phyloP scores from a whole-genome alignment of 2,888 invertebrate species.

The Leuctra nigra region DNA sequence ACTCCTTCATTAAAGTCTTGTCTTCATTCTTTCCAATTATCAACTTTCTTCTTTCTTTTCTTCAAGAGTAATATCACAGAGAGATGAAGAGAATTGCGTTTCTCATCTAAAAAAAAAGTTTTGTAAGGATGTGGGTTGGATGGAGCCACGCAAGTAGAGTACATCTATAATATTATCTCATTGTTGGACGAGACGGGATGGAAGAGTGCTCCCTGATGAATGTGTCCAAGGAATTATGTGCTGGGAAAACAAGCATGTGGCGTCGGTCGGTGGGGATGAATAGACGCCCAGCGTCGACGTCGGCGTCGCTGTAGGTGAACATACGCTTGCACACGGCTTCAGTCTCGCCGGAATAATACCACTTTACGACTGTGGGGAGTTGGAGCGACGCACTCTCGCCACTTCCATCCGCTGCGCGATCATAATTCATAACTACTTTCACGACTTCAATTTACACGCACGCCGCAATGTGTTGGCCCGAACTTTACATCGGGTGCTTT shows the following conservation, averaged over 20 bases:
- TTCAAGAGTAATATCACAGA: too few species aligned
- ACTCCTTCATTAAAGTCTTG: too few species aligned
- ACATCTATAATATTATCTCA: background rate
- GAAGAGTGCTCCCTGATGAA: conserved; percentile 8
- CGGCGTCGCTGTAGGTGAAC: background rate
- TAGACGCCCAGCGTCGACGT: background rate
- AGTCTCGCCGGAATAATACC: conserved; percentile 6
- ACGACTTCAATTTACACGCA: conserved; percentile 2
- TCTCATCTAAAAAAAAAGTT: too few species aligned
- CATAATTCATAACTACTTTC: conserved; percentile 5
- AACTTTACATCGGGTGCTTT: too few species aligned
- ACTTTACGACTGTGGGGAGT: conserved; percentile 3
- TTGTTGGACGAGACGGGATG: background rate
- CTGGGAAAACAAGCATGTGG: conserved; percentile 8
- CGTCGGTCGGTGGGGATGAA: background rate
- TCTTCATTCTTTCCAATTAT: too few species aligned
- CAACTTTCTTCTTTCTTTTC: too few species aligned
- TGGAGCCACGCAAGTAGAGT: too few species aligned
- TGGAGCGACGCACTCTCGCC: background rate
- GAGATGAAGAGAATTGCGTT: too few species aligned
- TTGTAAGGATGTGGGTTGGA: too few species aligned
- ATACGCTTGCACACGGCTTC: background rate
- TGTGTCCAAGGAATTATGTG: conserved; percentile 8
- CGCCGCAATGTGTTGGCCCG: too few species aligned
- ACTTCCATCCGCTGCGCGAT: background rate